Evolutionary conservation across 23 tunicate species (phyloP).

Genomic region (Styela clava): DNA sequence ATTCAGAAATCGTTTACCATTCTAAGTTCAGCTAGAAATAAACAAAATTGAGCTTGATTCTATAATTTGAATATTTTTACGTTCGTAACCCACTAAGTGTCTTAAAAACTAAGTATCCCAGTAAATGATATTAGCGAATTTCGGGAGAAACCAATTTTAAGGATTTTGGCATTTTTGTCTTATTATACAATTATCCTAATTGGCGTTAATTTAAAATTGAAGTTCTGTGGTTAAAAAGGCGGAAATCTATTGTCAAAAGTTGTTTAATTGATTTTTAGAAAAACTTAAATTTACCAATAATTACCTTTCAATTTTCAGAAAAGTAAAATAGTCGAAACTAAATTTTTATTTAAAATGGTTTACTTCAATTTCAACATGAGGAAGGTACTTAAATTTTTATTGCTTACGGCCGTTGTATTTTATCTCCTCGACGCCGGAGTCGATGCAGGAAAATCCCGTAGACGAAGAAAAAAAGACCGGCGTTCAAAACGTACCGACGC

Average conservation of each 20-base stretch:
- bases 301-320: not conserved
- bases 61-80: too few relatives aligned
- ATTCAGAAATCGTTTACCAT: too few relatives aligned
- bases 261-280: not conserved
- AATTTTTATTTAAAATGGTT: not conserved
- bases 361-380: not conserved
- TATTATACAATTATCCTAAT: too few relatives aligned
- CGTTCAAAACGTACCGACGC: slow-evolving; percentile 16
- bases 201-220: not conserved
- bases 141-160: too few relatives aligned
- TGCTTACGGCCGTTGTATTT: not conserved
- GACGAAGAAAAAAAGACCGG: not conserved
- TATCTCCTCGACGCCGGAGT: slow-evolving; percentile 29
- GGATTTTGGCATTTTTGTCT: not conserved
- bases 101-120: too few relatives aligned
- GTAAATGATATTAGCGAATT: too few relatives aligned
- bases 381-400: not conserved
- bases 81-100: too few relatives aligned
- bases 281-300: too few relatives aligned
- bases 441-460: slow-evolving; percentile 2
- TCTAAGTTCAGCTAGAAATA: too few relatives aligned
- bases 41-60: too few relatives aligned
- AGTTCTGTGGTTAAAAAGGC: not conserved
- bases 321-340: not conserved
- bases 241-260: not conserved